Evolutionary conservation across 2,888 invertebrate species (phyloP).

Genomic region (Drosophila villosipedis): DNA sequence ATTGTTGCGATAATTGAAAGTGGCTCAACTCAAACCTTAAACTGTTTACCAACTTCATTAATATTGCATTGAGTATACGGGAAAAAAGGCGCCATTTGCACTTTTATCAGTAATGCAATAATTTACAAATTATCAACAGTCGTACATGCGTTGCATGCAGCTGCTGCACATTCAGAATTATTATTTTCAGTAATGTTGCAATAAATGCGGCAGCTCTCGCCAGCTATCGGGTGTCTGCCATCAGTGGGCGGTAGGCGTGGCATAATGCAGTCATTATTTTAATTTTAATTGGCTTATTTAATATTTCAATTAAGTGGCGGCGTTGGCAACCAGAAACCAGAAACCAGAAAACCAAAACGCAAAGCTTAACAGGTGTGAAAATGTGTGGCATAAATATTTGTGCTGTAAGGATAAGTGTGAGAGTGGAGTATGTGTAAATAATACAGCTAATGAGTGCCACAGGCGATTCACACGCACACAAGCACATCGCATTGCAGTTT

Average conservation of each 20-base stretch:
- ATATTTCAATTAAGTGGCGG: slow-evolving; percentile 77
- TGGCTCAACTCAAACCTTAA: slow-evolving; percentile 10
- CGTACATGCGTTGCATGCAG: slow-evolving; percentile 39
- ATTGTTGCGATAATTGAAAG: slow-evolving; percentile 45
- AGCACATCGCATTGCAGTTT: slow-evolving; percentile 30
- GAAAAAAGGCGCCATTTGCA: slow-evolving; percentile 25
- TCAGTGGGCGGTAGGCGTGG: slow-evolving; percentile 40
- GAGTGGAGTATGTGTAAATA: slow-evolving; percentile 26
- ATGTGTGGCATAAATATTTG: slow-evolving; percentile 56
- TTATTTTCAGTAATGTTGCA: slow-evolving; percentile 66
- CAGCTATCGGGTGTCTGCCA: slow-evolving; percentile 70
- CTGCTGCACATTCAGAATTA: slow-evolving; percentile 26
- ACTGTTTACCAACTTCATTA: slow-evolving; percentile 42
- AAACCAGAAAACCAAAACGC: slow-evolving; percentile 18
- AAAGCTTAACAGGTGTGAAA: slow-evolving; percentile 52
- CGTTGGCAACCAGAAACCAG: slow-evolving; percentile 41
- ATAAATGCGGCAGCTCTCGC: slow-evolving; percentile 50
- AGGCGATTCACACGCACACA: slow-evolving; percentile 26
- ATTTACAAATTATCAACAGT: slow-evolving; percentile 75
- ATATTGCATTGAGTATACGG: slow-evolving; percentile 16
- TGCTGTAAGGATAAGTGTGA: background rate
- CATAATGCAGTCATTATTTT: slow-evolving; percentile 71
- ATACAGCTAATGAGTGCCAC: slow-evolving; percentile 67
- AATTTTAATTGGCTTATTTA: slow-evolving; percentile 82
- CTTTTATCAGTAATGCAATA: slow-evolving; percentile 71